phyloP scores from a whole-genome alignment of 2,797 vertebrate species.

The Megaceryle alcyon region DNA sequence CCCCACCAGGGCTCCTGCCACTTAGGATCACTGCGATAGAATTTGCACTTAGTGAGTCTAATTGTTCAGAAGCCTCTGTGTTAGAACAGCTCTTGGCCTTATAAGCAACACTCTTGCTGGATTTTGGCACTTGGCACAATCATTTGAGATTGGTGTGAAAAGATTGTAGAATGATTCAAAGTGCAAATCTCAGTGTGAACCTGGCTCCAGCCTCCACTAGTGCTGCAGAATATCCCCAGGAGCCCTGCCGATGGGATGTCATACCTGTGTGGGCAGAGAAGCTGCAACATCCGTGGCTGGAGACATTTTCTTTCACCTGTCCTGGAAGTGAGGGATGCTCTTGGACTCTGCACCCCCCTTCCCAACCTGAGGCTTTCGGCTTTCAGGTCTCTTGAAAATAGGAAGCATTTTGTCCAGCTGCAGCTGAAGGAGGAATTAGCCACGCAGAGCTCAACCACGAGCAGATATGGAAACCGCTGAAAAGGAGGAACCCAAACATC shows the following conservation, averaged over 20 bases:
- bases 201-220: background rate
- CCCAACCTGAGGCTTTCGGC: background rate
- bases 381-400: background rate
- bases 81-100: background rate
- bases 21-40: background rate
- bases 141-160: background rate
- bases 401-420: background rate
- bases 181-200: background rate
- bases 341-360: background rate
- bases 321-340: background rate
- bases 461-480: background rate
- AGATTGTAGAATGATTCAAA: background rate
- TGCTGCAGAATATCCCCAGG: background rate
- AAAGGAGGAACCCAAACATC: background rate
- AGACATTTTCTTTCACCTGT: background rate
- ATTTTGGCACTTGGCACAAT: background rate
- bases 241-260: background rate
- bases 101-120: background rate
- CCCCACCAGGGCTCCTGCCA: background rate
- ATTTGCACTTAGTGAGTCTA: background rate
- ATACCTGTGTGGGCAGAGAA: background rate
- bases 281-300: background rate
- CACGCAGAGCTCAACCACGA: background rate
- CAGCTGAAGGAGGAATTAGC: background rate
- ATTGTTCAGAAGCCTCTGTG: rapidly evolving